These are phyloP conservation scores for Callopanchax toddi DNA, from an alignment of 2,113 vertebrate species.

Conservation along the genomic window DNA sequence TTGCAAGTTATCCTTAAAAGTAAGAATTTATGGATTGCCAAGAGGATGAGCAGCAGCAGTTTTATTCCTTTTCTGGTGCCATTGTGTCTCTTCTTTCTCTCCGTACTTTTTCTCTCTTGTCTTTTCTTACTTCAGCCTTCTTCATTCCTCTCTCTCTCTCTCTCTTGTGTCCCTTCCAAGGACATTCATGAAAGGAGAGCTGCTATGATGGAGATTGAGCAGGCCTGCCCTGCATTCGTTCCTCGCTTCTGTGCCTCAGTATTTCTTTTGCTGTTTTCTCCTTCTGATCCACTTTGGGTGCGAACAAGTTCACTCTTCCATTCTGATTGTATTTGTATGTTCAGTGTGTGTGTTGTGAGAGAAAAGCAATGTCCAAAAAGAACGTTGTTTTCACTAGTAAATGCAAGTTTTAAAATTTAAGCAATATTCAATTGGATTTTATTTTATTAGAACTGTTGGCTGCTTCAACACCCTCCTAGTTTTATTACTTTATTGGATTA, in stretches of 20 bases:
- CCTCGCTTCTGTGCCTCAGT: slow-evolving; percentile 53
- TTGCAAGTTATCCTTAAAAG: slow-evolving; percentile 85
- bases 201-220: slow-evolving; percentile 49
- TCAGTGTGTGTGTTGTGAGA: slow-evolving; percentile 38
- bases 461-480: no score
- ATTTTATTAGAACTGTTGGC: background rate
- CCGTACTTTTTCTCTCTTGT: slow-evolving; percentile 32
- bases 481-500: no score
- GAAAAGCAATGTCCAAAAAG: slow-evolving; percentile 37
- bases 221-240: slow-evolving; percentile 57
- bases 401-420: background rate
- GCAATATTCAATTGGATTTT: slow-evolving; percentile 5
- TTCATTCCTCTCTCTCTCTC: slow-evolving; percentile 57
- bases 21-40: slow-evolving; percentile 86
- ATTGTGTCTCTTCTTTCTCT: slow-evolving; percentile 52
- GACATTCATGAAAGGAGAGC: slow-evolving; percentile 82
- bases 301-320: slow-evolving; percentile 64
- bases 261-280: slow-evolving; percentile 62
- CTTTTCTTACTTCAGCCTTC: slow-evolving; percentile 47
- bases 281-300: slow-evolving; percentile 67
- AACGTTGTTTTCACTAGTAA: slow-evolving; percentile 9
- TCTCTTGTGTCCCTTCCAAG: slow-evolving; percentile 88
- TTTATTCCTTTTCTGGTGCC: slow-evolving; percentile 27
- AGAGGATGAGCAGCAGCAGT: slow-evolving; percentile 70
- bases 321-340: slow-evolving; percentile 68